Conservation (phyloP, 2,888 invertebrate genomes). For the Archips crataeganus region DNA sequence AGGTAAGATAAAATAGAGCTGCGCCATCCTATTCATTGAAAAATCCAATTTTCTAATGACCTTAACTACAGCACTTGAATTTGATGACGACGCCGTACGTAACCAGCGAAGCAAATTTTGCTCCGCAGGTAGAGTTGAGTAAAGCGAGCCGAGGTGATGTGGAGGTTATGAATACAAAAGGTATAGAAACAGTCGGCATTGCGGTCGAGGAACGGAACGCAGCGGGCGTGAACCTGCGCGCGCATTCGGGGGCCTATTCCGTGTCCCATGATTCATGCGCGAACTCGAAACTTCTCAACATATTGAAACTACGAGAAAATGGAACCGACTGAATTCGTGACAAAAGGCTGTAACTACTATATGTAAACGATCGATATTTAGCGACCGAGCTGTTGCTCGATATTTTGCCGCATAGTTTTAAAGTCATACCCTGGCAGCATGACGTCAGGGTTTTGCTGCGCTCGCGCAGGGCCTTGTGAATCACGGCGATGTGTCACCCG, state of each 20-base stretch:
- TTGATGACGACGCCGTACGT: conserved; percentile 48
- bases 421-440: conserved; percentile 55
- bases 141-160: conserved; percentile 63
- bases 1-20: not conserved
- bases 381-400: conserved; percentile 39
- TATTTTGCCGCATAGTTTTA: conserved; percentile 47
- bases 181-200: conserved; percentile 65
- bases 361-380: not conserved
- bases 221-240: conserved; percentile 62
- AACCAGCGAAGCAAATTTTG: conserved; percentile 61
- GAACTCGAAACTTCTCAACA: conserved; percentile 6
- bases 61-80: not conserved
- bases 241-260: conserved; percentile 62
- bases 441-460: conserved; percentile 76
- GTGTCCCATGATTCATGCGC: conserved; percentile 33
- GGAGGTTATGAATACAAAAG: conserved; percentile 77
- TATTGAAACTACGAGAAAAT: conserved; percentile 2
- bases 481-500: conserved; percentile 81
- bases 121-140: conserved; percentile 45
- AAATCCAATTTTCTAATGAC: not conserved
- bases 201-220: conserved; percentile 75
- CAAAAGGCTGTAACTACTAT: not conserved
- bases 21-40: not conserved
- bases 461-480: conserved; percentile 70
- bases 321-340: not conserved